phyloP scores from a whole-genome alignment of 30 jellyfish, hydroid and myxozoan species.

The Aurelia sp. region DNA sequence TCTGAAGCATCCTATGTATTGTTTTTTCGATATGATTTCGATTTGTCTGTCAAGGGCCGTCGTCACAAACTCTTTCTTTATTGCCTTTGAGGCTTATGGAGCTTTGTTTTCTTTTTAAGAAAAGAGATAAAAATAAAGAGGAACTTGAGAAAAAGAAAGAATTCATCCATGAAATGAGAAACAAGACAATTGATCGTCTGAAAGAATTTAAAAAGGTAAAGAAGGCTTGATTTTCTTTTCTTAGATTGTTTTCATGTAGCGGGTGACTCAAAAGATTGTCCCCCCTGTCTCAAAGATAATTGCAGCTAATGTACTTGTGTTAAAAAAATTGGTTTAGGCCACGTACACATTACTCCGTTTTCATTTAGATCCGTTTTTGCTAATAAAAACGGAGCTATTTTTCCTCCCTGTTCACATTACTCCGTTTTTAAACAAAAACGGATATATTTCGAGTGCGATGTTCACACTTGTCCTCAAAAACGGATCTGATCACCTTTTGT shows the following conservation, averaged over 20 bases:
- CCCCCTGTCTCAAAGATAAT: no score
- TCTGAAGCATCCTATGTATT: neutral
- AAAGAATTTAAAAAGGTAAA: conserved; percentile 64
- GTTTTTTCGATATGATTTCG: neutral
- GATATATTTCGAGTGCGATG: no score
- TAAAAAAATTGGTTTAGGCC: no score
- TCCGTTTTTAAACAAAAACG: no score
- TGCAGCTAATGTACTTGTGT: no score
- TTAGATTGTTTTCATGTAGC: neutral
- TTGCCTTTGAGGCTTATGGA: neutral
- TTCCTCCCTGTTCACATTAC: no score
- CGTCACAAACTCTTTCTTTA: neutral
- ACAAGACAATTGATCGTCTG: conserved; percentile 76
- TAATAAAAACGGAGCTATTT: no score
- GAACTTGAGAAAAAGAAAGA: conserved; percentile 75
- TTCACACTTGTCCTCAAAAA: no score
- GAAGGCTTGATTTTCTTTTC: neutral
- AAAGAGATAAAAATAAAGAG: conserved; percentile 61
- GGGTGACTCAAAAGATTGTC: neutral
- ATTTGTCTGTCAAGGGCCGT: neutral
- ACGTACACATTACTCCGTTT: no score
- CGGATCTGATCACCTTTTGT: no score
- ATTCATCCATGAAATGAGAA: conserved; percentile 72
- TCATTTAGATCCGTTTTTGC: no score
- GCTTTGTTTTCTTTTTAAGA: conserved; percentile 43